These are phyloP conservation scores for Nasonia longicornis DNA, from an alignment of 1,140 invertebrate species.

Conservation along the genomic window DNA sequence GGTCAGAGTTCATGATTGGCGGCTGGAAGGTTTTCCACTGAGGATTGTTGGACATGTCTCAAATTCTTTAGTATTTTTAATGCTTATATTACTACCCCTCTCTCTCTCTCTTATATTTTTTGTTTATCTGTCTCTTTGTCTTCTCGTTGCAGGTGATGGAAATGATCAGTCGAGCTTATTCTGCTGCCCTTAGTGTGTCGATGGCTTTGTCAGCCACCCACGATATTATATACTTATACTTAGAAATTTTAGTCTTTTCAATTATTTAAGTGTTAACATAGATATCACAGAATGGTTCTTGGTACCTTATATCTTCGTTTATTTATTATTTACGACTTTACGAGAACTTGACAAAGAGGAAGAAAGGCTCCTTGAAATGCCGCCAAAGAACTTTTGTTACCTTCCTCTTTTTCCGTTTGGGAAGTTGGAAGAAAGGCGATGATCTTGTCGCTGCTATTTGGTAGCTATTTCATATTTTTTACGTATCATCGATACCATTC, in stretches of 20 bases:
- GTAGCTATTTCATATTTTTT: conserved; percentile 50
- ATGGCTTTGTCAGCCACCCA: conserved; percentile 42
- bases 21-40: conserved; percentile 93
- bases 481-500: conserved; percentile 57
- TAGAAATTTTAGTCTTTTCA: conserved; percentile 68
- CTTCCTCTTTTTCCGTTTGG: conserved; percentile 50
- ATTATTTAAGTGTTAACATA: conserved; percentile 71
- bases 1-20: conserved; percentile 81
- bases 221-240: conserved; percentile 62
- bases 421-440: conserved; percentile 55
- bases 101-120: conserved; percentile 52
- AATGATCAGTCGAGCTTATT: conserved; percentile 44
- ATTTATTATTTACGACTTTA: conserved; percentile 57
- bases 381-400: conserved; percentile 54
- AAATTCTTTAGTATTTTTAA: conserved; percentile 57
- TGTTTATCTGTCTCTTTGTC: conserved; percentile 50
- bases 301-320: conserved; percentile 67
- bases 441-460: conserved; percentile 46
- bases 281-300: conserved; percentile 71
- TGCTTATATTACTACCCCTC: conserved; percentile 50
- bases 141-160: conserved; percentile 49
- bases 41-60: conserved; percentile 85
- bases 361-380: conserved; percentile 62
- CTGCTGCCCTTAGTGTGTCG: conserved; percentile 30
- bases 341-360: conserved; percentile 63